phyloP scores from a whole-genome alignment of 30 jellyfish, hydroid and myxozoan genomes.

The Aurelia coerulea region DNA sequence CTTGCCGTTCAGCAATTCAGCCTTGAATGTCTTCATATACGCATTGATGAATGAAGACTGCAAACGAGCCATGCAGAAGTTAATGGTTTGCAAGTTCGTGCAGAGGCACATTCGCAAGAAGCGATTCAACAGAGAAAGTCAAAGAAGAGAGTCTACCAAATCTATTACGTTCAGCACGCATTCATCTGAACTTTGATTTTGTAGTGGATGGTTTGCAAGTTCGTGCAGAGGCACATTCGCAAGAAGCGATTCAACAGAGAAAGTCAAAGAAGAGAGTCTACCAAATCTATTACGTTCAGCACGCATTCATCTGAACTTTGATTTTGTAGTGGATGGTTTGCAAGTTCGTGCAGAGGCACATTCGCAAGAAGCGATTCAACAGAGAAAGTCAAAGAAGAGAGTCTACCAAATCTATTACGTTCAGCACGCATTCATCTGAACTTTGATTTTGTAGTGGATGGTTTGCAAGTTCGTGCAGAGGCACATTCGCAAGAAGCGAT shows the following conservation, averaged over 20 bases:
- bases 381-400: not conserved
- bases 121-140: not conserved
- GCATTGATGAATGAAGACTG: slow-evolving; percentile 48
- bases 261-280: not conserved
- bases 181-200: not conserved
- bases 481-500: too few species aligned
- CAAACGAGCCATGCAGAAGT: not conserved
- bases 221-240: not conserved
- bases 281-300: not conserved
- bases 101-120: not conserved
- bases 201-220: not conserved
- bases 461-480: too few species aligned
- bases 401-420: not conserved
- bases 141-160: not conserved
- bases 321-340: not conserved
- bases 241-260: not conserved
- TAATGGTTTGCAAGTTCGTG: not conserved
- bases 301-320: not conserved
- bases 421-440: not conserved
- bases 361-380: not conserved
- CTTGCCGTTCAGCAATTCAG: slow-evolving; percentile 44
- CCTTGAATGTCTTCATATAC: slow-evolving; percentile 62
- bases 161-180: not conserved
- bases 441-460: too few species aligned
- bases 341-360: not conserved